phyloP scores from a whole-genome alignment of 2,113 vertebrate species.

The Lampris megalopsis region DNA sequence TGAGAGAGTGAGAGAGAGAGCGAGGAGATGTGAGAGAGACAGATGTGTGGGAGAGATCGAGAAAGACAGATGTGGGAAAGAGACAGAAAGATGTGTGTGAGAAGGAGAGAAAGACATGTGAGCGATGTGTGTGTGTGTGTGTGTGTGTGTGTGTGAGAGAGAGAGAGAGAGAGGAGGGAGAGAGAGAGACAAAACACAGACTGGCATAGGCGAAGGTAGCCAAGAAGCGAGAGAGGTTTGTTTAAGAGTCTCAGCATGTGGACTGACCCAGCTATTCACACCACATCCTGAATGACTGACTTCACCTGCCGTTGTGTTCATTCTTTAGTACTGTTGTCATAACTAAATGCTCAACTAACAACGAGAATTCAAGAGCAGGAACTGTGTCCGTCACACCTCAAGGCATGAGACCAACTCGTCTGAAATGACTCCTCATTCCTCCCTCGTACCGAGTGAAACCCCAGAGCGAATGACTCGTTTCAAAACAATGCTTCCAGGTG shows the following conservation, averaged over 20 bases:
- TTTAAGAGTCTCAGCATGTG: neutral
- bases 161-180: neutral
- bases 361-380: no score
- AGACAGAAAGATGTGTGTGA: neutral
- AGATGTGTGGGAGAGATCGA: neutral
- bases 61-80: neutral
- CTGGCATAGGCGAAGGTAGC: neutral
- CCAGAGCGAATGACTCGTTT: no score
- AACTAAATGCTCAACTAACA: no score
- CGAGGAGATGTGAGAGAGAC: neutral
- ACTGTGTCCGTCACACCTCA: no score
- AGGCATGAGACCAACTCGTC: no score
- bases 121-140: no score
- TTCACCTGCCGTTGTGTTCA: no score
- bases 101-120: neutral
- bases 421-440: no score
- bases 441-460: no score
- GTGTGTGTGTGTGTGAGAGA: neutral
- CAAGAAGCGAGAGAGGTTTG: neutral
- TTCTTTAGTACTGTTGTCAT: no score
- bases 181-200: neutral
- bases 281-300: neutral
- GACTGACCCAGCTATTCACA: neutral
- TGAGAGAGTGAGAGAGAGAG: neutral
- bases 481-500: no score